Base-by-base conservation (phyloP, 1,140 invertebrate species). In the Lepidostoma basale region DNA sequence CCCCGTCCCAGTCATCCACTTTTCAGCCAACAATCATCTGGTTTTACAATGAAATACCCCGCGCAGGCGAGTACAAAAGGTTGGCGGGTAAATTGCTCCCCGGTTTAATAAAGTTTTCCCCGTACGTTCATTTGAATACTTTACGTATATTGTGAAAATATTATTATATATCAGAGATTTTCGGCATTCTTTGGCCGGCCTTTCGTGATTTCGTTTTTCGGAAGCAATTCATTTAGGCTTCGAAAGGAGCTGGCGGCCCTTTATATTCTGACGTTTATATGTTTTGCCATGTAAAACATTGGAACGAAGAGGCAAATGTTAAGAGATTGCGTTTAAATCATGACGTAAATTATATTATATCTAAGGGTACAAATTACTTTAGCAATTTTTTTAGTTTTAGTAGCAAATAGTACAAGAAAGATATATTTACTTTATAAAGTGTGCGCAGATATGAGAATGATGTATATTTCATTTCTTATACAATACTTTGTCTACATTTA, bases 61-160 rank as follows among this genome's bases (percentile, higher is more conserved):
- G 52, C 67, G 62, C 56, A 54, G 58, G 14, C 52, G 16, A n/a
- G 42, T 54, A 72, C 70, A 72, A 72, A 72, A 72, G 70, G 70
- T 72, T 72, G 66, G 22, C 54, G 56, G 66, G 70, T 44, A 72
- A 72, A 72, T 72, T 72, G 70, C 67, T 72, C 64, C 59, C 70
- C 52, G 70, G 42, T 72, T 72, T 72, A 72, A 72, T 72, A 72
- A 72, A 72, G 66, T 72, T 72, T 72, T 72, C 70, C 67, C 70
- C 52, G 70, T 65, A 62, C 70, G 60, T 72, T 68, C 70, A 72
- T 72, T 68, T 72, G 70, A 72, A 72, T 72, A 72, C 70, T 72
- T 72, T 72, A 72, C 63, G 67, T 67, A 73, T 67, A 72, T 72
- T 72, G 70, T 68, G 70, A 69, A 73, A 69, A 73, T 69, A 73